Evolutionary conservation across 1,140 invertebrate species (phyloP).

Genomic region (Hypsibius dujardini): DNA sequence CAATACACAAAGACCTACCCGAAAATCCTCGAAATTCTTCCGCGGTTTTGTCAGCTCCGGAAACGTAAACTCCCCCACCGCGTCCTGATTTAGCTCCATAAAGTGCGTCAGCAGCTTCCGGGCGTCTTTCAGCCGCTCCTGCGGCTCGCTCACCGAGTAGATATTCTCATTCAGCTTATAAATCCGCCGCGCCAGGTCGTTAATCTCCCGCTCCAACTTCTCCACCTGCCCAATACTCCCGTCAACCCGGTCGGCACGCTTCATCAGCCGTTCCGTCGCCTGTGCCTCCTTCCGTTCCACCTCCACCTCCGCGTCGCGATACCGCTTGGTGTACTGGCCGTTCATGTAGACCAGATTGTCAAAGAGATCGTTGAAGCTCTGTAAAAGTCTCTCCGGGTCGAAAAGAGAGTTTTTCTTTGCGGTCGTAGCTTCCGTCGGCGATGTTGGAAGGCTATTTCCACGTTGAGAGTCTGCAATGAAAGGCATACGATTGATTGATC

Average conservation of each 20-base stretch:
- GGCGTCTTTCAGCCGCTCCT: neutral
- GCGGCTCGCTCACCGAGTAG: neutral
- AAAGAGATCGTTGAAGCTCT: neutral
- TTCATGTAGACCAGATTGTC: neutral
- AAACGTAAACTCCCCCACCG: neutral
- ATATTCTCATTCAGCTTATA: neutral
- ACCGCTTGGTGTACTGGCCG: neutral
- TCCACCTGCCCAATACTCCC: neutral
- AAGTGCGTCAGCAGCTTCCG: neutral
- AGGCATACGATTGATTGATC: neutral
- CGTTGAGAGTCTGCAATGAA: neutral
- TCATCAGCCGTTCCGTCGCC: neutral
- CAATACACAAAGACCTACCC: no score
- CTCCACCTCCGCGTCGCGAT: neutral
- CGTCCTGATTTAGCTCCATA: neutral
- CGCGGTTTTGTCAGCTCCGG: neutral
- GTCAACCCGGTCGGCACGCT: neutral
- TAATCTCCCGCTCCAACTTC: neutral
- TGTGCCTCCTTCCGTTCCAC: neutral
- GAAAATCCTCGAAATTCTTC: neutral
- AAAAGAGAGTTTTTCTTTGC: neutral
- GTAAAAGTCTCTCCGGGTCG: neutral
- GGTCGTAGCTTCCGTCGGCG: no score
- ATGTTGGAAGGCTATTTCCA: no score
- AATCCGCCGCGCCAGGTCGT: neutral